Base-by-base conservation (phyloP, 2,888 invertebrate species). In the Luperina nickerlii region DNA sequence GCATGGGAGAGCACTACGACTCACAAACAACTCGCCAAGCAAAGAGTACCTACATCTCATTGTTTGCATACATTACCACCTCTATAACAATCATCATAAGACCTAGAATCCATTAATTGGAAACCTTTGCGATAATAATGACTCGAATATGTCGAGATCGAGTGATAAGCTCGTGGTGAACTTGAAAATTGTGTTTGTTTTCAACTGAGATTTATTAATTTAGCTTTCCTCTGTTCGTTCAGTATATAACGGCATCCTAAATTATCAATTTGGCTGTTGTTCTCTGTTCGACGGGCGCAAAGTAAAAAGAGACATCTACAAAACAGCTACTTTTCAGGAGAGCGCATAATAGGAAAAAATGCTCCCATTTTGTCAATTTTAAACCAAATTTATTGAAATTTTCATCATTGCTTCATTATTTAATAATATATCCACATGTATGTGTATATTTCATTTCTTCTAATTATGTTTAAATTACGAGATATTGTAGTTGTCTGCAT, bases 11-110 rank as follows among this genome's bases (percentile, higher is more conserved):
- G 90, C 91, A 93, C 91, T 91, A 93, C 91, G 91, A 88, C 92
- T 92, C 92, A 93, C 93, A 94, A 94, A 95, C 94, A 95, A 94
- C 93, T 92, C 92, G 90, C 91, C 91, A 90, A 92, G 92, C 92
- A 91, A 94, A 94, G 91, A 91, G 92, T 91, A 92, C 90, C 90
- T 91, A 91, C 91, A 81, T 80, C 82, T 84, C 90, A 90, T 63
- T 77, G 71, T 76, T 69, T 91, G 82, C 90, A 84, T 82, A 76
- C 77, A 86, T 83, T 78, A 84, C 63, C 68, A 85, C 69, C 89
- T 89, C 84, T 94, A 91, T 82, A 81, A 76, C 82, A 24, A 74
- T 71, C 20, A 24, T 0, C 13, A 85, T 90, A 92, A 89, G 90
- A 88, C 76, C 67, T 65, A 87, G n/a, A 81, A 78, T 90, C 74